A percentile compares a stretch with the other conserved stretches of the same genome.
Conservation (phyloP, 1,140 invertebrate species). For the Rhizoglyphus robini region DNA sequence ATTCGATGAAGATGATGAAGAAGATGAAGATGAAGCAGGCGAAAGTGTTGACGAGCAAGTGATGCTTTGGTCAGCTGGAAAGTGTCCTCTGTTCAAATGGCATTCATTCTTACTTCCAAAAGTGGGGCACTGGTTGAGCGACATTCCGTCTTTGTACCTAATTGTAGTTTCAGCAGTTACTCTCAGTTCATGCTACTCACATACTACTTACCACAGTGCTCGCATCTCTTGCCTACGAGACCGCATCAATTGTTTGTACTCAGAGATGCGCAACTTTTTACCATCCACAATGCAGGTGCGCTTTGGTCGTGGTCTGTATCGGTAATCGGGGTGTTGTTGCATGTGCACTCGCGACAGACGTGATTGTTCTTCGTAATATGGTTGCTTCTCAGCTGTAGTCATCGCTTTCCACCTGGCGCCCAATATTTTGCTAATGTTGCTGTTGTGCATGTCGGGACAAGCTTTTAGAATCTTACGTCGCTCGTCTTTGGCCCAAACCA, state of each 20-base stretch:
- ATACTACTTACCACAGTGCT: conserved; percentile 25
- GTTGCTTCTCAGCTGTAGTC: conserved; percentile 45
- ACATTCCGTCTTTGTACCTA: conserved; percentile 5
- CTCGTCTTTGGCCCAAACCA: conserved; percentile 98
- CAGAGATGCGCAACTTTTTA: conserved; percentile 39
- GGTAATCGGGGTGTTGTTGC: conserved; percentile 47
- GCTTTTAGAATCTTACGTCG: conserved; percentile 93
- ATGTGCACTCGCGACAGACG: conserved; percentile 46
- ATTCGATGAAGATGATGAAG: not conserved
- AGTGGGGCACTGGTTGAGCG: not conserved
- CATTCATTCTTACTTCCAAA: not conserved
- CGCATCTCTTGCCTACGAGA: conserved; percentile 28
- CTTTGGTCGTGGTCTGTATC: conserved; percentile 41
- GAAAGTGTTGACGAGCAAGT: not conserved
- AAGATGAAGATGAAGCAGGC: not conserved
- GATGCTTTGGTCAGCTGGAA: not conserved
- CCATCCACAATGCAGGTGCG: conserved; percentile 47
- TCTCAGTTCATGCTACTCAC: not conserved
- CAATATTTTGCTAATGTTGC: conserved; percentile 98
- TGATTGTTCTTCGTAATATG: conserved; percentile 47
- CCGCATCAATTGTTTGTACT: conserved; percentile 30
- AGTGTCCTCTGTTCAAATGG: not conserved
- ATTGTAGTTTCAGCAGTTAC: not conserved
- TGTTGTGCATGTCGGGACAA: conserved; percentile 99
- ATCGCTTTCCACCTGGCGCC: conserved; percentile 46